Base-by-base conservation (phyloP, 2,888 invertebrate species). In the Hypolimnas misippus region DNA sequence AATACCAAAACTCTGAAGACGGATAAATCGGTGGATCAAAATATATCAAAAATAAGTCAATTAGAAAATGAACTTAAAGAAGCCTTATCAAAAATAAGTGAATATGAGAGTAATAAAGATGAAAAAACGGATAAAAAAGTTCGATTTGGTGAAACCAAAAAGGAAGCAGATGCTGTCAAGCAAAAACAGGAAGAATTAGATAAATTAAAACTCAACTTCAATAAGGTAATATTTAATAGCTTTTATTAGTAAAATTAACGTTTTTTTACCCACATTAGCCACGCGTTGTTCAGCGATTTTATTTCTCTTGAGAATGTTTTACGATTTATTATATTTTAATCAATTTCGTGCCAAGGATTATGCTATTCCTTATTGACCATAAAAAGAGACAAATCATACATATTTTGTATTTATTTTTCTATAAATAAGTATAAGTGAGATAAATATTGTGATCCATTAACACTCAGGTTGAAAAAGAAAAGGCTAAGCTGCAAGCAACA, bases 401-500 rank as follows among this genome's bases (percentile, higher is more conserved):
- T n/a, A n/a, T n/a, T n/a, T n/a, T n/a, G n/a, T n/a, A n/a, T n/a
- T n/a, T n/a, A n/a, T n/a, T n/a, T n/a, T n/a, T n/a, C n/a, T n/a
- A n/a, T n/a, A n/a, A n/a, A n/a, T n/a, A n/a, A n/a, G n/a, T n/a
- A n/a, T n/a, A n/a, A n/a, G n/a, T n/a, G n/a, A n/a, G n/a, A n/a
- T n/a, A n/a, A n/a, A n/a, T n/a, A n/a, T n/a, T n/a, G n/a, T n/a
- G n/a, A n/a, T n/a, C n/a, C n/a, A n/a, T n/a, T n/a, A n/a, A n/a
- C n/a, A n/a, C n/a, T n/a, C n/a, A n/a, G 93, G 82, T 94, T 52
- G 95, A 95, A 77, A 93, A 93, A 73, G 95, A 96, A 81, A 94
- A 94, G 65, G 88, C 93, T 52, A 94, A 94, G 72, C 84, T 96
- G 21, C 94, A 94, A 74, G 92, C 93, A 3, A 92, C 94, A 35